Evolutionary conservation across 2,888 invertebrate genomes (phyloP), one percentile per base, ranked within the genome.

Genomic region (Pinctada fucata): DNA sequence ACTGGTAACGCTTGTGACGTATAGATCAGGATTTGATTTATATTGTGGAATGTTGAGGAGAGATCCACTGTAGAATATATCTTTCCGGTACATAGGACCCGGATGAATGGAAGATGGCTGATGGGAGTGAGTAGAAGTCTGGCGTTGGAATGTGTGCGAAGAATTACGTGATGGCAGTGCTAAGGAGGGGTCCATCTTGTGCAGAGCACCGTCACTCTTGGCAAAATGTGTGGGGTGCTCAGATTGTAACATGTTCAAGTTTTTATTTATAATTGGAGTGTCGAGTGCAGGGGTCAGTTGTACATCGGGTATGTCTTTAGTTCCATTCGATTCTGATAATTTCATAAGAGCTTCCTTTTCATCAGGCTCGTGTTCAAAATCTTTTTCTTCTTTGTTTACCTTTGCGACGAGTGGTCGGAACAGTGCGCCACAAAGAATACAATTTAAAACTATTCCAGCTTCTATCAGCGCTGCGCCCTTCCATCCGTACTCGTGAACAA

Each of bases 31-130:
- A 83, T 92, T 90, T 2, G 91, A 91, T 78, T 87, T 89, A 85
- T 91, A 92, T 83, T 91, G 89, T 16, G 93, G 92, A 76, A 95
- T 93, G 88, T 94, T 95, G 78, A 93, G 93, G 45, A 95, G 93
- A 89, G 95, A 96, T 84, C 97, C 97, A 90, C 96, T 96, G 91
- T 97, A 98, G 88, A 98, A 95, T 6, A 97, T 95, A 92, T 99
- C 98, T 75, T 96, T 96, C 75, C 97, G 94, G 88, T 96, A 95
- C 94, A 97, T 95, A 13, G 97, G 95, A 0, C 97, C 71, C n/a
- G 72, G 68, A 31, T 72, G 67, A 2, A n/a, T 31, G 2, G 52
- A 16, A 2, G 70, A 48, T 2, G 16, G 58, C 3, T 52, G 63
- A 49, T 70, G 50, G 10, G 77, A 72, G 67, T 71, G 69, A 10